Evolutionary conservation across 92 coral and sea anemone genomes (phyloP).

Genomic region (Epizoanthus illoricatus): DNA sequence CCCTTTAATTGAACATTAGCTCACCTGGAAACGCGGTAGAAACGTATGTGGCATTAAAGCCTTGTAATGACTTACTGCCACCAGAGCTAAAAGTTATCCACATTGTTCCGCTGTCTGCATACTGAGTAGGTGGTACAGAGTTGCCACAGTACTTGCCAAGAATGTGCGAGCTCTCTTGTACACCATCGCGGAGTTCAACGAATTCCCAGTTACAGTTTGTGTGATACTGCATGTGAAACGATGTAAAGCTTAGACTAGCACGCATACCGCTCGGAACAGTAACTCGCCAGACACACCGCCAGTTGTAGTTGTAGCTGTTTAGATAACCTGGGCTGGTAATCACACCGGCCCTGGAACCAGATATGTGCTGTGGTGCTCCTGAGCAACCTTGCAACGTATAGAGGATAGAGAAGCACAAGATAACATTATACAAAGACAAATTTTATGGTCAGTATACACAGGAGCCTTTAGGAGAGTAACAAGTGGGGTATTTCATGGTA

Average conservation of each 20-base stretch:
- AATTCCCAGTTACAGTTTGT: not conserved
- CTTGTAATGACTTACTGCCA: no score
- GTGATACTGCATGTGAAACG: not conserved
- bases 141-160: not conserved
- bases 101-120: not conserved
- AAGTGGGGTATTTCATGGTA: no score
- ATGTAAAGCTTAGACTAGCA: not conserved
- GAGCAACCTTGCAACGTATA: not conserved
- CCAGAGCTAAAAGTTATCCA: not conserved
- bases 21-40: no score
- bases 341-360: not conserved
- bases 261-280: not conserved
- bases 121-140: not conserved
- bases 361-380: not conserved
- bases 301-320: not conserved
- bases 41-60: no score
- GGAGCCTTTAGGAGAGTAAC: no score
- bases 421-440: no score
- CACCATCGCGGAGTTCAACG: not conserved
- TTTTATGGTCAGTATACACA: no score
- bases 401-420: not conserved
- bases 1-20: no score
- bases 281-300: not conserved
- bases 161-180: not conserved
- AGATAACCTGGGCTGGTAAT: constrained; percentile 3